A percentile compares a stretch with the other conserved stretches of the same genome.
phyloP scores from a whole-genome alignment of 2,797 vertebrate genomes.

The Onychomys leucogaster region DNA sequence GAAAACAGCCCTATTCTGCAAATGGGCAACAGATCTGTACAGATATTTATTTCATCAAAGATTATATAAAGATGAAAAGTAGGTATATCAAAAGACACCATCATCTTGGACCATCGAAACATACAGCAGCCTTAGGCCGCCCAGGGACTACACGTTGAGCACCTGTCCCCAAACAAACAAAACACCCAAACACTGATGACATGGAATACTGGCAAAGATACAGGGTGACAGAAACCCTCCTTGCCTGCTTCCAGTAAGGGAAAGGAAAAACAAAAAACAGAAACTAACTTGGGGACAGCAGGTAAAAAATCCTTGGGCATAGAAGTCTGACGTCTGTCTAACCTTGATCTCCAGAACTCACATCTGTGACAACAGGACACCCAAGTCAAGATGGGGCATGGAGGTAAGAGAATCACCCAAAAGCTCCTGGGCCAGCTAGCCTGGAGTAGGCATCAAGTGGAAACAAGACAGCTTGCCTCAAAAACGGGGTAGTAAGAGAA shows the following conservation, averaged over 20 bases:
- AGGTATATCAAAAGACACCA: not conserved
- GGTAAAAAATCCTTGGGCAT: not conserved
- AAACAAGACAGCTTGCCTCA: not conserved
- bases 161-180: not conserved
- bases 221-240: not conserved
- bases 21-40: not conserved
- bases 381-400: not conserved
- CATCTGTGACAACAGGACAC: not conserved
- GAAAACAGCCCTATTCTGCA: not conserved
- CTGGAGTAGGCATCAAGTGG: not conserved
- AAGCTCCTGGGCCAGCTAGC: not conserved
- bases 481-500: not conserved
- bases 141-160: not conserved
- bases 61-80: not conserved
- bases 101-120: not conserved
- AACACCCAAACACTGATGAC: not conserved
- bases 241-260: not conserved
- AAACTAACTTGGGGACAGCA: not conserved
- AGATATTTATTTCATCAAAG: not conserved
- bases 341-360: not conserved
- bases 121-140: not conserved
- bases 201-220: not conserved
- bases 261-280: not conserved
- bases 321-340: not conserved
- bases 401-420: not conserved